Evolutionary conservation across 1,140 invertebrate species (phyloP), one percentile per base, ranked within the genome.

Genomic region (Drosophila eugracilis): DNA sequence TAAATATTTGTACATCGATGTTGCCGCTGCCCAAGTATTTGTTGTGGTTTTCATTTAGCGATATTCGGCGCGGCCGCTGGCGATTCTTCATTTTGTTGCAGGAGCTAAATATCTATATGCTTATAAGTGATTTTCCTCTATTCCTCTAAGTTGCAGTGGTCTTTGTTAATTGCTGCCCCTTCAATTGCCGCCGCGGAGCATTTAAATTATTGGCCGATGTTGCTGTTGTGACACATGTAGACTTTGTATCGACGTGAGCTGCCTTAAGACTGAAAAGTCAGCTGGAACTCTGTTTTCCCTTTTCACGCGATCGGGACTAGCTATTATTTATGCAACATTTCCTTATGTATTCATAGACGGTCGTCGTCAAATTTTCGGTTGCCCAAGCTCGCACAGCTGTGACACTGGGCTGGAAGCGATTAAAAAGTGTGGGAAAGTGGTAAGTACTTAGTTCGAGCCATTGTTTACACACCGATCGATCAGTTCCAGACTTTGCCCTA

Each of bases 1-100:
- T 89, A 89, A 83, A 76, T 89, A 74, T 78, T 83, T 88, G 75
- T 83, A 86, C 70, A 88, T 88, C 74, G 45, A 71, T 83, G 53
- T 69, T 39, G 72, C 53, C 17, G 53, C 34, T 66, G 60, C 48
- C 37, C 60, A 69, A 71, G 76, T 77, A 53, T 62, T 55, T 86
- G 72, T 70, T 62, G 47, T 86, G 58, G 77, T 77, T 78, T 74
- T 86, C 73, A 81, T 69, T 81, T 67, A 74, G 74, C 55, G 69
- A 81, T 88, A 77, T 81, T 74, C 76, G 74, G 48, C 54, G 80
- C 44, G 54, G 42, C 14, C 63, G 42, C 57, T 65, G 71, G 26
- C 58, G 81, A 52, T 81, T 69, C 78, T 88, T 88, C 52, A 78
- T 75, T 66, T 70, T 86, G 83, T 57, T 78, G 78, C 74, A 71